phyloP scores from a whole-genome alignment of 1,140 invertebrate species.

The Steinernema khuongi region DNA sequence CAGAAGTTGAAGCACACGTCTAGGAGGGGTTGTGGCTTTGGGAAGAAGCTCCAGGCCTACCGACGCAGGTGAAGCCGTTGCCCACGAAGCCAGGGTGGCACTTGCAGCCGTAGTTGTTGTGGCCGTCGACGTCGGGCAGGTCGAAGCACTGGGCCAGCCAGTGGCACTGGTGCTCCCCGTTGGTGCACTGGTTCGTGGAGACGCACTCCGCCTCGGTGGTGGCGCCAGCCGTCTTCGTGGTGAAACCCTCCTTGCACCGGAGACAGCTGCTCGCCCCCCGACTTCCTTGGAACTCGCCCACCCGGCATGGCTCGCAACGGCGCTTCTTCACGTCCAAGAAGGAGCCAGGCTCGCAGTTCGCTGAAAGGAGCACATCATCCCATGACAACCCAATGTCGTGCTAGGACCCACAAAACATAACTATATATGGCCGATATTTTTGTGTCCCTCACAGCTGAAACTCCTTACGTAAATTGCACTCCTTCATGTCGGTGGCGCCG shows the following conservation, averaged over 20 bases:
- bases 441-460: background rate
- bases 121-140: constrained; percentile 69
- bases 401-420: no score
- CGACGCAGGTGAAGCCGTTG: constrained; percentile 62
- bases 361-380: no score
- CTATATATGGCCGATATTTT: no score
- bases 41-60: constrained; percentile 58
- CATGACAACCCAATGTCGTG: no score
- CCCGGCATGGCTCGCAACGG: constrained; percentile 25
- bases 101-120: constrained; percentile 73
- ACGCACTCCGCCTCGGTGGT: constrained; percentile 24
- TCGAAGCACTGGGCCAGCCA: constrained; percentile 74
- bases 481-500: constrained; percentile 2
- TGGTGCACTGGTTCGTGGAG: constrained; percentile 38
- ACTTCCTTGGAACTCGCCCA: constrained; percentile 25
- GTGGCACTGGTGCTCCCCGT: constrained; percentile 37
- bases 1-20: constrained; percentile 35
- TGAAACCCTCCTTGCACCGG: constrained; percentile 19
- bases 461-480: constrained; percentile 14
- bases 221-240: constrained; percentile 61
- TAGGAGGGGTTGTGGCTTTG: background rate
- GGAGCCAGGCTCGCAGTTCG: constrained; percentile 30
- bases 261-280: constrained; percentile 21
- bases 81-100: constrained; percentile 85
- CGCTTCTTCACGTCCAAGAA: constrained; percentile 22